A percentile compares a stretch with the other conserved stretches of the same genome.
Conservation (phyloP, 2,888 invertebrate genomes). For the Hybos culiciformis region DNA sequence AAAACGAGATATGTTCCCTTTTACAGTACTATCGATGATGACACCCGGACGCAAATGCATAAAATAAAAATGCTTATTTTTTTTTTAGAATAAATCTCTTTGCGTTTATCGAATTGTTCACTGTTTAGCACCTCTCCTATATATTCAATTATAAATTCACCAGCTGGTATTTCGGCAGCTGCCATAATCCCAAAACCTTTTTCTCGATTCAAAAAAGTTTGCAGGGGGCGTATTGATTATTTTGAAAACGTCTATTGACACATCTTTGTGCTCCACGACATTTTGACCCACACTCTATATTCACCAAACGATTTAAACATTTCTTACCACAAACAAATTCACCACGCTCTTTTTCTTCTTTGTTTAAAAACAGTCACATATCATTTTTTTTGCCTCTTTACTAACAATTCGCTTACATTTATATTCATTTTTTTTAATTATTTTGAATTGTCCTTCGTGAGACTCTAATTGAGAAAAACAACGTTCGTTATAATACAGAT, state of each 20-base stretch:
- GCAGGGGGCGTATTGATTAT: constrained; percentile 66
- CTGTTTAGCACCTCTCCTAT: constrained; percentile 93
- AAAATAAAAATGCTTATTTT: constrained; percentile 90
- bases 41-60: constrained; percentile 91
- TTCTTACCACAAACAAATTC: constrained; percentile 88
- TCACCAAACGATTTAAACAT: constrained; percentile 90
- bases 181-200: constrained; percentile 85
- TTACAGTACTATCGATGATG: constrained; percentile 90
- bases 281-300: constrained; percentile 92
- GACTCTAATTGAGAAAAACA: no score
- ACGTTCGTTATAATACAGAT: no score
- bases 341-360: constrained; percentile 73
- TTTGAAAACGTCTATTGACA: constrained; percentile 90
- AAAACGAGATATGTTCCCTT: constrained; percentile 92
- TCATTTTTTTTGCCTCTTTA: constrained; percentile 86
- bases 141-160: constrained; percentile 95
- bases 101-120: constrained; percentile 76
- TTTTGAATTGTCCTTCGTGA: constrained; percentile 64
- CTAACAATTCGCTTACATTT: constrained; percentile 70
- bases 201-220: constrained; percentile 83
- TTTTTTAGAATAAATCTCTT: constrained; percentile 80
- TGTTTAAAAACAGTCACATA: constrained; percentile 86
- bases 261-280: constrained; percentile 84
- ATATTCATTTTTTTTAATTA: constrained; percentile 76
- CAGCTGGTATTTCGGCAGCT: constrained; percentile 35